Evolutionary conservation across 2,888 invertebrate genomes (phyloP).

Genomic region (Andrena dorsata): DNA sequence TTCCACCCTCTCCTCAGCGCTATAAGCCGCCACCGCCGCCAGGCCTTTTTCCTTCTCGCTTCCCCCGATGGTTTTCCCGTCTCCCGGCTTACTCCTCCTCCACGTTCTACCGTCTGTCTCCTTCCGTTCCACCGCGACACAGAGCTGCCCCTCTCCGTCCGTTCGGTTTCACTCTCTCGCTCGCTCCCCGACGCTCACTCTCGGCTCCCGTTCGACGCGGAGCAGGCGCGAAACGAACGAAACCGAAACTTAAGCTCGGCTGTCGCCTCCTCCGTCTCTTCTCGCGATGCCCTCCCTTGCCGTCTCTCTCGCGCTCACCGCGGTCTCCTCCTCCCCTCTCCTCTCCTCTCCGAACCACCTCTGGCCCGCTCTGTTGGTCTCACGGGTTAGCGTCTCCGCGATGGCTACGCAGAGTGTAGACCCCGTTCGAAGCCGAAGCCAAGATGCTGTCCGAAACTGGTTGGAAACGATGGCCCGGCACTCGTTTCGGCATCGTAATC

Average conservation of each 20-base stretch:
- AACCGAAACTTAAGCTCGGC: conserved; percentile 74
- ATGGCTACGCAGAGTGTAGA: conserved; percentile 23
- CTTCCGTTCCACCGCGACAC: conserved; percentile 4
- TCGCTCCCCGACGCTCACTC: conserved; percentile 57
- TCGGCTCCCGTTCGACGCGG: conserved; percentile 64
- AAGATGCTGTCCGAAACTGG: conserved; percentile 70
- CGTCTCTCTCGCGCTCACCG: background rate
- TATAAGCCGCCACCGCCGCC: conserved; percentile 5
- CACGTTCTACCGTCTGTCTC: background rate
- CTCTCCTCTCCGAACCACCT: background rate
- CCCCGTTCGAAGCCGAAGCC: conserved; percentile 52
- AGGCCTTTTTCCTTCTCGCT: conserved; percentile 39
- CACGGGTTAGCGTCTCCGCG: conserved; percentile 16
- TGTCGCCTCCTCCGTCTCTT: conserved; percentile 59
- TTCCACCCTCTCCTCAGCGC: conserved; percentile 11
- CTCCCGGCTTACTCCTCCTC: conserved; percentile 8
- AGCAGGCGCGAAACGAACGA: conserved; percentile 77
- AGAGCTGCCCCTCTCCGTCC: background rate
- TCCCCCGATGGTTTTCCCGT: conserved; percentile 19
- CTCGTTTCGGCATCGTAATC: conserved; percentile 74
- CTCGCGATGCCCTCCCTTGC: conserved; percentile 26
- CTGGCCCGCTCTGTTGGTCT: conserved; percentile 17
- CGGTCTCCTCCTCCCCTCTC: background rate
- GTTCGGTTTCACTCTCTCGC: conserved; percentile 37
- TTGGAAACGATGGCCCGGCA: conserved; percentile 67